Conservation (phyloP, 1,140 invertebrate species). For the Leptinotarsa texana region DNA sequence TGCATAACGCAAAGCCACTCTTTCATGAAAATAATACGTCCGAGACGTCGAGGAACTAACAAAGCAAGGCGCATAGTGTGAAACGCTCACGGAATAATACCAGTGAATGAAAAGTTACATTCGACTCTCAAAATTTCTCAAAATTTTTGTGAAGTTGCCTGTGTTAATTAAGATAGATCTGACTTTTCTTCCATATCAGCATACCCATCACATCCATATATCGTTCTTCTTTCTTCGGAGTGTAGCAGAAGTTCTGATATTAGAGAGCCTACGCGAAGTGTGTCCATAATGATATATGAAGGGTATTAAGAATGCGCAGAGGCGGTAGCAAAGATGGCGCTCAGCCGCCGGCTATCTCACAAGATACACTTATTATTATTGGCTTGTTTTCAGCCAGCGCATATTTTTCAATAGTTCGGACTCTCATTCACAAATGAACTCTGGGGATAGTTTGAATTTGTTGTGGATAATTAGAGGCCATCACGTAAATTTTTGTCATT, state of each 20-base stretch:
- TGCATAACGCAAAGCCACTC: too few species aligned
- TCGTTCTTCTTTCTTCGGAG: slow-evolving; percentile 15
- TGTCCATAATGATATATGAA: slow-evolving; percentile 50
- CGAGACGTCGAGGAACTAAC: too few species aligned
- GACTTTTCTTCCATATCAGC: too few species aligned
- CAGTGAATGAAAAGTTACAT: too few species aligned
- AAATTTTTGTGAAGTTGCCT: too few species aligned
- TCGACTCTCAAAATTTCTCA: too few species aligned
- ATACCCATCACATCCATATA: too few species aligned
- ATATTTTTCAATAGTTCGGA: slow-evolving; percentile 18
- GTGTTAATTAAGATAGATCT: too few species aligned
- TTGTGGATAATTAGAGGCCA: slow-evolving; percentile 13
- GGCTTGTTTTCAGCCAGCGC: slow-evolving; percentile 18
- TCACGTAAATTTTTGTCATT: neutral
- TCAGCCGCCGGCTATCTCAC: slow-evolving; percentile 38
- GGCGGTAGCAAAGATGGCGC: slow-evolving; percentile 49
- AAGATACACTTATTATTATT: slow-evolving; percentile 38
- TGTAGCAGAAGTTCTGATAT: slow-evolving; percentile 34
- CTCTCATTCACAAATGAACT: slow-evolving; percentile 18
- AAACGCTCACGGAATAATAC: too few species aligned
- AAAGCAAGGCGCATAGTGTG: too few species aligned
- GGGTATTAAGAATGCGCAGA: slow-evolving; percentile 47
- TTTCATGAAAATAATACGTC: too few species aligned
- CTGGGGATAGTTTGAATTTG: neutral
- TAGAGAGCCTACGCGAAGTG: slow-evolving; percentile 47